phyloP scores from a whole-genome alignment of 2,113 vertebrate genomes.

The Leiothrix lutea region DNA sequence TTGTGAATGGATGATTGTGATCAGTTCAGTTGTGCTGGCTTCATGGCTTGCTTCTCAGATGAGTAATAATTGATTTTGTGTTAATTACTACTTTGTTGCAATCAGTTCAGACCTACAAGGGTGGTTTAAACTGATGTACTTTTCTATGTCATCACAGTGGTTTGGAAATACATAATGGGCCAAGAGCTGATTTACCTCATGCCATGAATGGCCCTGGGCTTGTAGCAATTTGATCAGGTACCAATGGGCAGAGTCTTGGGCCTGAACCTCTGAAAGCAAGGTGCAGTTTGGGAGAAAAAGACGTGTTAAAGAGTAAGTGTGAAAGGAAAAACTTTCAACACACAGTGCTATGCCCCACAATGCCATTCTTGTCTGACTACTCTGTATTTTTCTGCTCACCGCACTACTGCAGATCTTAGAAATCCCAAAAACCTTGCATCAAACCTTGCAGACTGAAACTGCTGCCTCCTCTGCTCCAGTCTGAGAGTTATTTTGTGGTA shows the following conservation, averaged over 20 bases:
- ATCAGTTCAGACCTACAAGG: background rate
- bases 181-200: background rate
- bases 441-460: background rate
- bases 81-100: background rate
- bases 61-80: background rate
- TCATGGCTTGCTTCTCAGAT: background rate
- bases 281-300: background rate
- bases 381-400: background rate
- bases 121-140: background rate
- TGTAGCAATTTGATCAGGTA: background rate
- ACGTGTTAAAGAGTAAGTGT: background rate
- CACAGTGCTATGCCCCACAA: background rate
- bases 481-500: background rate
- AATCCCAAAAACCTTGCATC: background rate
- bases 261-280: background rate
- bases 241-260: background rate
- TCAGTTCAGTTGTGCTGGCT: background rate
- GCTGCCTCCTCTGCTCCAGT: background rate
- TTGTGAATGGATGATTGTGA: background rate
- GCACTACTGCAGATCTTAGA: background rate
- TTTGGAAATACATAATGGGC: background rate
- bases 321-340: background rate
- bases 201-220: background rate
- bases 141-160: background rate
- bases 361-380: background rate